Evolutionary conservation across 2,113 vertebrate genomes (phyloP).

Genomic region (Tympanuchus pallidicinctus): DNA sequence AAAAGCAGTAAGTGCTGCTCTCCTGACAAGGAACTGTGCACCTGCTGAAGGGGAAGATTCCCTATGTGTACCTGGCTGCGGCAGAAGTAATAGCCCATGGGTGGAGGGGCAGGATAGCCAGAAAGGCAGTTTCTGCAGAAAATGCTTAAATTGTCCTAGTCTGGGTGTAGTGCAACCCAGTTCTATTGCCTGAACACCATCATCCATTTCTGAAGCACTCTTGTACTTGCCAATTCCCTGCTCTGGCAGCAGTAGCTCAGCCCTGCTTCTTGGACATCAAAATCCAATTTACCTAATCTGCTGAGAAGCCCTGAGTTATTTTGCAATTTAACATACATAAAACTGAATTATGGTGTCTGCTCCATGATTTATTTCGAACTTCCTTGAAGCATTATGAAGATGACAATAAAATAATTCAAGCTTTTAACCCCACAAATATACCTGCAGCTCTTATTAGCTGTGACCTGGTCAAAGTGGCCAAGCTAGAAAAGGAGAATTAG

Average conservation of each 20-base stretch:
- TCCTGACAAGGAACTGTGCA: background rate
- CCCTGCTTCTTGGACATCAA: background rate
- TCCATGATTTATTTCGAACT: background rate
- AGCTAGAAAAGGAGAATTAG: background rate
- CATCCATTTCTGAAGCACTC: background rate
- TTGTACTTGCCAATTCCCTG: background rate
- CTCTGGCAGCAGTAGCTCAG: background rate
- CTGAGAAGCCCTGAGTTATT: background rate
- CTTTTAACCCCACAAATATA: background rate
- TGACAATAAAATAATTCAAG: background rate
- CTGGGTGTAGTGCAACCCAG: background rate
- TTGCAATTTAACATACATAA: background rate
- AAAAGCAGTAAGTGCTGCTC: slow-evolving; percentile 32
- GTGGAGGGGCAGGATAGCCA: background rate
- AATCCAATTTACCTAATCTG: background rate
- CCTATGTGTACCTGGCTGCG: fast-evolving
- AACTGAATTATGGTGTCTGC: background rate
- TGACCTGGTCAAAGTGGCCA: background rate
- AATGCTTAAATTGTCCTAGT: background rate
- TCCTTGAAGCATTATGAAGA: background rate
- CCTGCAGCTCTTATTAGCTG: background rate
- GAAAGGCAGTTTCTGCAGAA: background rate
- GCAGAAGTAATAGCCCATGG: background rate
- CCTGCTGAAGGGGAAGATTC: background rate
- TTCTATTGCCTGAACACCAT: background rate